Conservation (phyloP, 2,797 vertebrate genomes). For the Acrossocheilus wenchowensis region DNA sequence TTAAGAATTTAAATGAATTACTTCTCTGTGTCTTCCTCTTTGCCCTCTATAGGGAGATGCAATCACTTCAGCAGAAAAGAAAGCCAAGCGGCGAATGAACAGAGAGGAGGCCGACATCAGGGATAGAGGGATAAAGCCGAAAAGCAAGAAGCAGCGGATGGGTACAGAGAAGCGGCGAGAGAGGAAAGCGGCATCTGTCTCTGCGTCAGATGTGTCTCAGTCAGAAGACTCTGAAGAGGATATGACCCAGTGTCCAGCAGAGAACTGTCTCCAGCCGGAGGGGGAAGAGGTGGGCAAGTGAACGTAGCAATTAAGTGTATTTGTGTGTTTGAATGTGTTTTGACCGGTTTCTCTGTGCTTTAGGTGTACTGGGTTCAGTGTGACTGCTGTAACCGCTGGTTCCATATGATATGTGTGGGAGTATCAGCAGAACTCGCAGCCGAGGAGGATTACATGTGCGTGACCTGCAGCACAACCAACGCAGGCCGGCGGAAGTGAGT, state of each 20-base stretch:
- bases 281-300: conserved; percentile 89
- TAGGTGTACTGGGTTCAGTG: conserved; percentile 99
- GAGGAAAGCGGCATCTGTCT: conserved; percentile 75
- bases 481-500: conserved; percentile 81
- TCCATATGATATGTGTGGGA: conserved; percentile 96
- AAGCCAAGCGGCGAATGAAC: conserved; percentile 88
- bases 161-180: conserved; percentile 78
- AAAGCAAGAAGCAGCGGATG: conserved; percentile 88
- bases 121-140: conserved; percentile 79
- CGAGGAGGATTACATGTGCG: conserved; percentile 96
- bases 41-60: conserved; percentile 77
- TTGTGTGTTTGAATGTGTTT: conserved; percentile 6
- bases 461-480: conserved; percentile 82
- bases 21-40: neutral
- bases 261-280: conserved; percentile 91
- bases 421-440: conserved; percentile 93
- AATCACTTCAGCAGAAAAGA: conserved; percentile 80
- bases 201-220: conserved; percentile 84
- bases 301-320: neutral
- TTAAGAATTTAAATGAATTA: neutral
- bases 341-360: conserved; percentile 10
- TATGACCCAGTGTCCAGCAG: conserved; percentile 91
- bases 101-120: conserved; percentile 72
- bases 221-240: conserved; percentile 96
- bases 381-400: conserved; percentile 99